Conservation (phyloP, 2,888 invertebrate genomes). For the Protophormia terraenovae region DNA sequence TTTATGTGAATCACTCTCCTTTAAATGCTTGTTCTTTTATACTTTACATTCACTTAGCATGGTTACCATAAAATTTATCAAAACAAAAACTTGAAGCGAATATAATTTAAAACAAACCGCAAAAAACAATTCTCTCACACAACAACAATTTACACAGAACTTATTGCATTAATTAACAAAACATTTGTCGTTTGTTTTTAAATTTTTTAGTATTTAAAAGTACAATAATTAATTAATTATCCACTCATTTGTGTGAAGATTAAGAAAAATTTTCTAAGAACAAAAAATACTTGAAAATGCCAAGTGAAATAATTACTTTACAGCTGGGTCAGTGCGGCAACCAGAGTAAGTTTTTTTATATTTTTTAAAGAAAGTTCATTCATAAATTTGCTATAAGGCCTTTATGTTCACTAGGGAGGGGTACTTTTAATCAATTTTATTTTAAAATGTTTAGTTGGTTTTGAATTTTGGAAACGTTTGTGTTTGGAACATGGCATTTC, state of each 20-base stretch:
- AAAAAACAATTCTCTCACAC: conserved; percentile 12
- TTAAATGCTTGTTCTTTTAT: neutral
- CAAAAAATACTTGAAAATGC: conserved; percentile 83
- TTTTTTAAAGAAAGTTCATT: neutral
- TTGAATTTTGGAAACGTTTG: conserved; percentile 99
- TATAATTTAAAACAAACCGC: conserved; percentile 27
- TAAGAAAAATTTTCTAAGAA: neutral
- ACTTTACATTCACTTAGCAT: neutral
- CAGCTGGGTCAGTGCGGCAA: conserved; percentile 99
- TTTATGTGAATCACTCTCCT: neutral
- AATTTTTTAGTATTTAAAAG: conserved; percentile 18
- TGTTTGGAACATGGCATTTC: conserved; percentile 99
- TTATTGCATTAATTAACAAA: conserved; percentile 53
- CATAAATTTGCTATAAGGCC: neutral
- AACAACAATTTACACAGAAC: conserved; percentile 1
- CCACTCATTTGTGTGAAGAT: neutral
- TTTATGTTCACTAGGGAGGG: neutral
- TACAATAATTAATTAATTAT: neutral
- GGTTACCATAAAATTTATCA: neutral
- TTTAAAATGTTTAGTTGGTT: conserved; percentile 87
- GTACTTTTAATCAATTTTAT: neutral
- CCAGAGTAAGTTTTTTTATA: conserved; percentile 89
- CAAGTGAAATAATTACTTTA: conserved; percentile 99
- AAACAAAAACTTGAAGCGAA: conserved; percentile 35
- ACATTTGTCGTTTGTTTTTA: conserved; percentile 53